Evolutionary conservation across 2,888 invertebrate genomes (phyloP).

Genomic region (Acanthopleura granulata): DNA sequence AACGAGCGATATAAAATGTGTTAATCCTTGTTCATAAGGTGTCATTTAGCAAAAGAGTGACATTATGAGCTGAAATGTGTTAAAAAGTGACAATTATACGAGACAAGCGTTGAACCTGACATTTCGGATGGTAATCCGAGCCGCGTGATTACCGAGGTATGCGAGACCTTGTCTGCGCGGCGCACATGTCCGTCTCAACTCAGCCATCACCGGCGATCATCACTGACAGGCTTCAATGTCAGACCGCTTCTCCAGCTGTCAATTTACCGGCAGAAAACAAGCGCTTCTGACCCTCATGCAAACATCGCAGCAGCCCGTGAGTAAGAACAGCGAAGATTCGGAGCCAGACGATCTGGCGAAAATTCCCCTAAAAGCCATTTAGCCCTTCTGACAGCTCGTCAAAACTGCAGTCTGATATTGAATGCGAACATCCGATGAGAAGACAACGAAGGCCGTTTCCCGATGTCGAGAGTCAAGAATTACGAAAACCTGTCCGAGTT

Average conservation of each 20-base stretch:
- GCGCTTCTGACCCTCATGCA: neutral
- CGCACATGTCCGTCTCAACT: neutral
- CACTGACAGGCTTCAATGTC: constrained; percentile 7
- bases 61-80: no score
- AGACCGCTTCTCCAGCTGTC: neutral
- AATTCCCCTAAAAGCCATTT: no score
- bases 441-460: neutral
- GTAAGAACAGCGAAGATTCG: no score
- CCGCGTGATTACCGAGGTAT: neutral
- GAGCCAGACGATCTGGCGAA: no score
- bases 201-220: neutral
- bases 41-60: no score
- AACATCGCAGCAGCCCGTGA: neutral
- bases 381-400: constrained; percentile 2
- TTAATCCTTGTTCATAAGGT: no score
- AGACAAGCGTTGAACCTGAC: neutral
- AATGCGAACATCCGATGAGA: no score
- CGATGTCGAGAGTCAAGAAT: neutral
- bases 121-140: neutral
- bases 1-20: no score
- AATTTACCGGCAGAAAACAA: constrained; percentile 10
- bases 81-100: constrained; percentile 5
- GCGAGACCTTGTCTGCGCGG: neutral
- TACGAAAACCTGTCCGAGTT: neutral
- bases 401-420: neutral